Base-by-base conservation (phyloP, 2,888 invertebrate species). In the Calameuta filiformis region DNA sequence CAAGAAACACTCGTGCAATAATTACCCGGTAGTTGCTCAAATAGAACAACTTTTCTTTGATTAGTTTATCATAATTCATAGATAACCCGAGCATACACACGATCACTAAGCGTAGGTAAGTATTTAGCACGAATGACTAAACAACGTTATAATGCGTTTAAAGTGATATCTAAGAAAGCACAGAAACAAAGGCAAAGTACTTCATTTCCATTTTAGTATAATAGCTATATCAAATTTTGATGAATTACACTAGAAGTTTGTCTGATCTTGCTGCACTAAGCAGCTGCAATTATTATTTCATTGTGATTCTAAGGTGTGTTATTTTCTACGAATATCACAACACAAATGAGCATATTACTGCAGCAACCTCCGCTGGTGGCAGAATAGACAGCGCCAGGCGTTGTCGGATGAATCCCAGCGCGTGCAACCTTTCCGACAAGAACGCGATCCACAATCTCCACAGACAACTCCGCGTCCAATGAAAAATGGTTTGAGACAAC, bases 321-420 rank as follows among this genome's bases (percentile, higher is more conserved):
- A 56, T 56, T 2, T 56, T 23, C 56, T 56, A 56, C 2, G 56
- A 35, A 75, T 68, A 75, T 12, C 71, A 68, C 15, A n/a, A 15
- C 34, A 35, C 35, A 40, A 76, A 33, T 40, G 12, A 33, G 4
- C 40, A 68, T 77, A 78, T 78, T 78, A 76, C 76, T 78, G 76
- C 37, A 80, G 79, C 78, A 80, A 91, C 91, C 90, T 91, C 85
- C 82, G 85, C 79, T 91, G 89, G 79, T 87, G 86, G 77, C 91
- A 91, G 83, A 91, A 90, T n/a, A 90, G 84, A 81, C 91, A 91
- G 77, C 83, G 87, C 87, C 88, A 88, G 76, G 86, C 82, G 77
- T 88, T 87, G 77, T 90, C 88, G 11, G 83, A 77, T 37, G 85
- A 83, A 79, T 89, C 85, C 89, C 88, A 89, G 79, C 88, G 89